These are phyloP conservation scores for Chrysodeixis includens DNA, from an alignment of 2,888 invertebrate species.

Conservation along the genomic window DNA sequence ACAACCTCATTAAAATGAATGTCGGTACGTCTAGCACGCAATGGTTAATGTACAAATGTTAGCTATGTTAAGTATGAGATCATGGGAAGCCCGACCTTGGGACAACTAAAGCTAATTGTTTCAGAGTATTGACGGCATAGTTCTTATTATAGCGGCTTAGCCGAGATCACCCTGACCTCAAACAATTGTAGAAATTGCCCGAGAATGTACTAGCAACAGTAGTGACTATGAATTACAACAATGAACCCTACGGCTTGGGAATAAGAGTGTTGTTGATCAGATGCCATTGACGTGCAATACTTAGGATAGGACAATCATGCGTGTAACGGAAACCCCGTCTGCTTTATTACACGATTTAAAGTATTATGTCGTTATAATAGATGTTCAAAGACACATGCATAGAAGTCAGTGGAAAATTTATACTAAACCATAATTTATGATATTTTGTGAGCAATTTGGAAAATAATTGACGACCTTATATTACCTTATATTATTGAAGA, in stretches of 20 bases:
- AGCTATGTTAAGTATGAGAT: conserved; percentile 4
- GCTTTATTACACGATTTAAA: conserved; percentile 7
- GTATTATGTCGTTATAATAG: conserved; percentile 4
- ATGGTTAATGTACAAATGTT: not conserved
- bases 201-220: conserved; percentile 27
- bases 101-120: conserved; percentile 46
- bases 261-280: not conserved
- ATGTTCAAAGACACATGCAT: not conserved
- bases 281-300: not conserved
- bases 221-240: not conserved
- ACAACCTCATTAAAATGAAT: not conserved
- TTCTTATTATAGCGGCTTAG: conserved; percentile 53
- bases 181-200: conserved; percentile 53
- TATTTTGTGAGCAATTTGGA: no score
- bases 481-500: no score
- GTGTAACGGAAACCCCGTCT: conserved; percentile 28
- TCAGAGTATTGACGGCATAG: conserved; percentile 48
- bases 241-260: not conserved
- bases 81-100: conserved; percentile 32
- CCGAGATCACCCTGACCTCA: conserved; percentile 47
- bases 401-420: no score
- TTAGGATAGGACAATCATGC: conserved; percentile 6
- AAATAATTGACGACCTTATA: no score
- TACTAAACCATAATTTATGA: no score
- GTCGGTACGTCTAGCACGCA: not conserved